Conservation (phyloP, 2,888 invertebrate genomes). For the Epinotia brunnichana region DNA sequence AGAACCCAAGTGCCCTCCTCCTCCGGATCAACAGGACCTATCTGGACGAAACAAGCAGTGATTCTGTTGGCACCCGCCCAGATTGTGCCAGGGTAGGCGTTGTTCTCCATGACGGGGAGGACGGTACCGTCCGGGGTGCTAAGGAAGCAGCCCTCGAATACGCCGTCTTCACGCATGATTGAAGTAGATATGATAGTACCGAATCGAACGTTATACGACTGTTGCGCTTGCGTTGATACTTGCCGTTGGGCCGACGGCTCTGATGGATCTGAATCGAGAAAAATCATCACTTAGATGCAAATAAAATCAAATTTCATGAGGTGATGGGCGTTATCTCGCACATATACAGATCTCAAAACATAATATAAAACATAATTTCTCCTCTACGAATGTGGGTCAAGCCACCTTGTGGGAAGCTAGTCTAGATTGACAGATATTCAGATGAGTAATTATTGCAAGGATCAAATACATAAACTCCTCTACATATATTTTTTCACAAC, state of each 20-base stretch:
- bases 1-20: slow-evolving; percentile 36
- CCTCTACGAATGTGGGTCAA: too few relatives aligned
- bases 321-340: neutral
- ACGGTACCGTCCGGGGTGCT: slow-evolving; percentile 40
- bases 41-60: slow-evolving; percentile 40
- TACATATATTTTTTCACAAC: neutral
- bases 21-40: slow-evolving; percentile 41
- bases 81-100: slow-evolving; percentile 36
- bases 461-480: too few relatives aligned
- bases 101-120: slow-evolving; percentile 22
- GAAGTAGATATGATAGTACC: slow-evolving; percentile 35
- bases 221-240: slow-evolving; percentile 28
- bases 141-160: slow-evolving; percentile 41
- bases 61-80: slow-evolving; percentile 36
- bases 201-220: slow-evolving; percentile 22
- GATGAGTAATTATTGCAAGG: too few relatives aligned
- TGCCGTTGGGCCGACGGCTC: slow-evolving; percentile 31
- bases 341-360: too few relatives aligned
- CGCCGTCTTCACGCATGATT: slow-evolving; percentile 32
- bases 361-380: too few relatives aligned
- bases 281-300: neutral
- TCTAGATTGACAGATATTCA: too few relatives aligned
- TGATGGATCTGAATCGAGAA: slow-evolving; percentile 27
- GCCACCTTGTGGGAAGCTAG: too few relatives aligned
- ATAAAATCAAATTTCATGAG: neutral